phyloP scores from a whole-genome alignment of 2,113 vertebrate genomes.

The Melanocharis versteri region DNA sequence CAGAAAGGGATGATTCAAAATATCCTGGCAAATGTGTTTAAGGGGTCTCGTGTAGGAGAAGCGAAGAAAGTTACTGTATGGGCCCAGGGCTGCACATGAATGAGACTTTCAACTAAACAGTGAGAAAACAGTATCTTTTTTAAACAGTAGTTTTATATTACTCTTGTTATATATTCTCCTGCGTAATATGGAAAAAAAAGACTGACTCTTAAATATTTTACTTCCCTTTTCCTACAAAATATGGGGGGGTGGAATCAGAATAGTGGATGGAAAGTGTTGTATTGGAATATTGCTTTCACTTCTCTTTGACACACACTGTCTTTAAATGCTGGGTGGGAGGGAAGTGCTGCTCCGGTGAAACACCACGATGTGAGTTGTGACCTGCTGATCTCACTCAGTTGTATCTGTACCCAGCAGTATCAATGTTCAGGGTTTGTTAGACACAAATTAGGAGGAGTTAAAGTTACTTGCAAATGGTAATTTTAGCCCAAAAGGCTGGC shows the following conservation, averaged over 20 bases:
- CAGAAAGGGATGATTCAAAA: not conserved
- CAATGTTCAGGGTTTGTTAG: not conserved
- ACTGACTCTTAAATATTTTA: not conserved
- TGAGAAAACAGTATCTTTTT: not conserved
- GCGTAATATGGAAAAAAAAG: not conserved
- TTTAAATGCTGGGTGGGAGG: not conserved
- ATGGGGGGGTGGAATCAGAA: not conserved
- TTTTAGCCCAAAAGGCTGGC: not conserved
- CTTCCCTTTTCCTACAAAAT: slow-evolving; percentile 6
- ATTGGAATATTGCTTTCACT: slow-evolving; percentile 12
- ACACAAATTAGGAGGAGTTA: not conserved
- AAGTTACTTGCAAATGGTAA: not conserved
- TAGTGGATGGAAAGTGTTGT: not conserved
- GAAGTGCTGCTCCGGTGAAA: not conserved
- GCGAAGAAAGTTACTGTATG: not conserved
- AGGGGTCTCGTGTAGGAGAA: not conserved
- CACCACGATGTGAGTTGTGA: not conserved
- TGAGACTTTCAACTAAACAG: not conserved
- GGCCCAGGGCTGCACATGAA: not conserved
- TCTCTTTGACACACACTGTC: not conserved
- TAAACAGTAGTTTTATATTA: not conserved
- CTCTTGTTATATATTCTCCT: not conserved
- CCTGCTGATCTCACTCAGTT: not conserved
- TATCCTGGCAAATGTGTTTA: not conserved
- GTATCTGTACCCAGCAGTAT: not conserved